phyloP scores from a whole-genome alignment of 2,888 invertebrate genomes.

The Eilema sororculum region DNA sequence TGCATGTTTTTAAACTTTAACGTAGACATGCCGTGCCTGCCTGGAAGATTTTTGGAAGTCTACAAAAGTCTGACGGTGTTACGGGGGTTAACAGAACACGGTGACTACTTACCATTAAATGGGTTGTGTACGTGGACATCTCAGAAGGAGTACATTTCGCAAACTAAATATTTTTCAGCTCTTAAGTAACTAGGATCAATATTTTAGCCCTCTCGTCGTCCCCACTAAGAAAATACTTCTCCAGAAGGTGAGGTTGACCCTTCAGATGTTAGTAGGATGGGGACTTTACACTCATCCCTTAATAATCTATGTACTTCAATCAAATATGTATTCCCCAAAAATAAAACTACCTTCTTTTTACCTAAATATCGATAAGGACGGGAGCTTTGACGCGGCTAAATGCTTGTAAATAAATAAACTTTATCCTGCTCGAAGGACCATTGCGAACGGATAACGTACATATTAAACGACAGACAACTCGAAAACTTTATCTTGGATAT shows the following conservation, averaged over 20 bases:
- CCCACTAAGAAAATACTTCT: too few relatives aligned
- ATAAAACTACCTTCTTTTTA: background rate
- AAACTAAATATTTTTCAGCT: too few relatives aligned
- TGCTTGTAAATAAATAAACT: background rate
- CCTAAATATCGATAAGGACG: background rate
- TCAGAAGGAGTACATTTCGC: too few relatives aligned
- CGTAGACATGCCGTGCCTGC: background rate
- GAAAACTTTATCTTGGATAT: background rate
- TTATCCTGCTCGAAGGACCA: slow-evolving; percentile 2
- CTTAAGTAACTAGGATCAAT: too few relatives aligned
- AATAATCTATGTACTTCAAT: background rate
- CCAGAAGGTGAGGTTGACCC: too few relatives aligned
- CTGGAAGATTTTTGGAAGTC: background rate
- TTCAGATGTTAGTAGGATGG: too few relatives aligned
- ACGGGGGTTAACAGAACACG: too few relatives aligned
- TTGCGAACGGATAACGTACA: background rate
- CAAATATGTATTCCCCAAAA: background rate
- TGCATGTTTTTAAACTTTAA: slow-evolving; percentile 1
- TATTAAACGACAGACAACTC: background rate
- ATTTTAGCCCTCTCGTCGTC: too few relatives aligned
- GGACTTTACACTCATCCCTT: background rate
- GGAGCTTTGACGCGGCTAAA: background rate
- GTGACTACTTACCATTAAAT: too few relatives aligned
- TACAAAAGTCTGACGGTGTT: too few relatives aligned
- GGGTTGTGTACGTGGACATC: too few relatives aligned